These are phyloP conservation scores for Neosilurus mollespiculum DNA, from an alignment of 2,797 vertebrate species.

Conservation along the genomic window DNA sequence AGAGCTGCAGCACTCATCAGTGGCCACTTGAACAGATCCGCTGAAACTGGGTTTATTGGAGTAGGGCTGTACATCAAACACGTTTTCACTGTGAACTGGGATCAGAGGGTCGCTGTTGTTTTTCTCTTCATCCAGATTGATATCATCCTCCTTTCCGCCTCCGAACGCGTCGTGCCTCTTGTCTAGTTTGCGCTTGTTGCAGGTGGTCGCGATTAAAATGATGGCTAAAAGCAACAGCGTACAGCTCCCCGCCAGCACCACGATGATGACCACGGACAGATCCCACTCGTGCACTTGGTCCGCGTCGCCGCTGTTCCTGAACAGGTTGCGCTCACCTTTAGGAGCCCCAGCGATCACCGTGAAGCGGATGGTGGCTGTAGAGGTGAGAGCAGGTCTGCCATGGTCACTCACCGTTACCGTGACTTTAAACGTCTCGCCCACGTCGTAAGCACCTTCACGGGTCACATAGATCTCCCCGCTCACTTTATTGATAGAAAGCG, in stretches of 20 bases:
- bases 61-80: conserved; percentile 85
- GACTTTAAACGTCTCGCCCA: conserved; percentile 81
- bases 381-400: conserved; percentile 83
- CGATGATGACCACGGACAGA: conserved; percentile 90
- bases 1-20: conserved; percentile 79
- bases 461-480: conserved; percentile 88
- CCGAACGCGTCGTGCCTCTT: conserved; percentile 75
- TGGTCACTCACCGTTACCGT: conserved; percentile 85
- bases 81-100: conserved; percentile 69
- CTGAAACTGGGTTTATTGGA: conserved; percentile 81
- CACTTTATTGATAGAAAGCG: conserved; percentile 82
- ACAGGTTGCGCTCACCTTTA: conserved; percentile 75
- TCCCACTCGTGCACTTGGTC: conserved; percentile 81
- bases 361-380: conserved; percentile 83
- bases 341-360: conserved; percentile 79
- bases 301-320: conserved; percentile 68
- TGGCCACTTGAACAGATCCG: conserved; percentile 75
- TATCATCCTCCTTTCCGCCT: conserved; percentile 80
- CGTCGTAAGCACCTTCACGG: conserved; percentile 79
- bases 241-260: conserved; percentile 93
- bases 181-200: conserved; percentile 84
- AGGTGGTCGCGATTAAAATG: conserved; percentile 94
- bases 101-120: conserved; percentile 77
- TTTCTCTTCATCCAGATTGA: conserved; percentile 76
- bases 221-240: conserved; percentile 92